Percentiles rank a stretch among this genome's conserved stretches.
phyloP scores from a whole-genome alignment of 1,140 invertebrate species.

The Microvelia longipes region DNA sequence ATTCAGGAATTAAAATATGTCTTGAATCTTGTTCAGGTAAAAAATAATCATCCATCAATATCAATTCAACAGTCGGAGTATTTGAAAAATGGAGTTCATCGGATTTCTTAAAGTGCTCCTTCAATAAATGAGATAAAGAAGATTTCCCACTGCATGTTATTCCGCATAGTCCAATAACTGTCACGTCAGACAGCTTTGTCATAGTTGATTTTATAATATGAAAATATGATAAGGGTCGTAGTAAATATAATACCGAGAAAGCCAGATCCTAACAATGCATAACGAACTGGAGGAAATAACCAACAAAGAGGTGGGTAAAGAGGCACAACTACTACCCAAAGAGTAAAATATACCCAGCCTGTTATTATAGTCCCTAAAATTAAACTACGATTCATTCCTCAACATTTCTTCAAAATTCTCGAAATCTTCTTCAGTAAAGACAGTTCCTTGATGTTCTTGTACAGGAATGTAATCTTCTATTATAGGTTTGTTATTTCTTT shows the following conservation, averaged over 20 bases:
- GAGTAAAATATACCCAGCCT: slow-evolving; percentile 39
- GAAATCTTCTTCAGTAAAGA: slow-evolving; percentile 38
- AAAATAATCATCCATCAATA: slow-evolving; percentile 59
- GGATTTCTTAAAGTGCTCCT: slow-evolving; percentile 29
- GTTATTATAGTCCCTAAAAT: slow-evolving; percentile 39
- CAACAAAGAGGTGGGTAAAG: slow-evolving; percentile 30
- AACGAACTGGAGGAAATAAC: slow-evolving; percentile 38
- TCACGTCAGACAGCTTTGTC: background rate
- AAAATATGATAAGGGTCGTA: slow-evolving; percentile 4
- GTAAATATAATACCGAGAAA: slow-evolving; percentile 12
- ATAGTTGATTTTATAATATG: background rate
- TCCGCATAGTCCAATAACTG: slow-evolving; percentile 9
- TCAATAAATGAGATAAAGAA: slow-evolving; percentile 43
- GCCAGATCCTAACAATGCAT: slow-evolving; percentile 8
- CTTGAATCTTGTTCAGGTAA: slow-evolving; percentile 45
- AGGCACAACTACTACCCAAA: slow-evolving; percentile 51
- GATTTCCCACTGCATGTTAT: slow-evolving; percentile 39
- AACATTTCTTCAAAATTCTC: slow-evolving; percentile 31
- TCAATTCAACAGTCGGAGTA: slow-evolving; percentile 30
- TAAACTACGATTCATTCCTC: slow-evolving; percentile 25
- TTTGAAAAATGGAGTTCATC: slow-evolving; percentile 33
- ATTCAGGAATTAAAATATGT: slow-evolving; percentile 42
- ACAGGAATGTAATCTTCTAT: background rate
- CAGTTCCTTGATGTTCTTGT: slow-evolving; percentile 25
- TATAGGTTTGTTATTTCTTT: background rate